Conservation (phyloP, 2,113 vertebrate genomes). For the Proteles cristata region DNA sequence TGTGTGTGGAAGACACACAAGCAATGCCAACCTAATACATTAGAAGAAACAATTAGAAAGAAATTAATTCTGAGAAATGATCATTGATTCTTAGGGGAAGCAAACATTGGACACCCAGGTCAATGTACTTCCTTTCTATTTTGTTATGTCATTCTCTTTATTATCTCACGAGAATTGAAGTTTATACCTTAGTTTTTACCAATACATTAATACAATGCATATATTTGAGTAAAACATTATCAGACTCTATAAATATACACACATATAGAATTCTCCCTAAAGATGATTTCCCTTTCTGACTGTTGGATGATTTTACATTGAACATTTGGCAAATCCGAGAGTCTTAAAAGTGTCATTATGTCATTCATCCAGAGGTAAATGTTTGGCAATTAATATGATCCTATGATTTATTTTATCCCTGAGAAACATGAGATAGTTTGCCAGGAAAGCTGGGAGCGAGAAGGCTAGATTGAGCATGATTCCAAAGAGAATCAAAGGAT, state of each 20-base stretch:
- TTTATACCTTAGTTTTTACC: slow-evolving; percentile 9
- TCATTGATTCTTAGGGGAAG: not conserved
- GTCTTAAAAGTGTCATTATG: not conserved
- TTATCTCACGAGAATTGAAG: not conserved
- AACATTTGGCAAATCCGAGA: slow-evolving; percentile 11
- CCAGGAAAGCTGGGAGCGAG: not conserved
- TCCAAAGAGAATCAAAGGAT: not conserved
- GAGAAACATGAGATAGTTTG: not conserved
- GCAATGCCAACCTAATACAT: not conserved
- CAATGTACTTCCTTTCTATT: not conserved
- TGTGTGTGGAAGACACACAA: not conserved
- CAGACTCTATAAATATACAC: not conserved
- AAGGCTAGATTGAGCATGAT: not conserved
- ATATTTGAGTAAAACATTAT: not conserved
- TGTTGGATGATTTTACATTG: slow-evolving; percentile 2
- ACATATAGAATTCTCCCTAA: not conserved
- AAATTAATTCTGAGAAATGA: slow-evolving; percentile 19
- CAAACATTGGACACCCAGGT: not conserved
- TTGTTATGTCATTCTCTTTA: slow-evolving; percentile 37
- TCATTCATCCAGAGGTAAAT: not conserved
- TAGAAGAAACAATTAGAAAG: slow-evolving; percentile 3
- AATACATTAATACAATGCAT: not conserved
- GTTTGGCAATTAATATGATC: not conserved
- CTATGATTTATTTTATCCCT: slow-evolving; percentile 19
- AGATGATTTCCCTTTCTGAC: not conserved